Evolutionary conservation across 2,797 vertebrate genomes (phyloP).

Genomic region (Lagocephalus sceleratus): DNA sequence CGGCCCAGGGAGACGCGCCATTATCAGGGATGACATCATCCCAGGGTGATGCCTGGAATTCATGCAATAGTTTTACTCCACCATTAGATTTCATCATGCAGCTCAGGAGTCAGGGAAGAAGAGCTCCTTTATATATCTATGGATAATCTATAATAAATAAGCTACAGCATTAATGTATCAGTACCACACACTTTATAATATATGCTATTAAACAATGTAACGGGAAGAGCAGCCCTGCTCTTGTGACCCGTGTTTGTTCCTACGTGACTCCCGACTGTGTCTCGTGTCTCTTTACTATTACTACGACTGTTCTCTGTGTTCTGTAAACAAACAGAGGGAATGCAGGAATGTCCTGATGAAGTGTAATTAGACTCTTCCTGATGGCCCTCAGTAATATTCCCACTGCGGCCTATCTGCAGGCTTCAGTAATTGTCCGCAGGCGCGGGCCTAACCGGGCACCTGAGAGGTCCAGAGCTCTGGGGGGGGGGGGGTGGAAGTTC

Average conservation of each 20-base stretch:
- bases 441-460: constrained; percentile 2
- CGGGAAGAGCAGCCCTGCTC: no score
- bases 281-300: constrained; percentile 1
- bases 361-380: constrained; percentile 27
- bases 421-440: constrained; percentile 1
- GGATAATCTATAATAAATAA: no score
- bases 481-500: constrained; percentile 16
- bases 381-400: constrained; percentile 15
- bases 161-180: no score
- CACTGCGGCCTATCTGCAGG: constrained; percentile 11
- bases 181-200: no score
- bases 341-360: constrained; percentile 40
- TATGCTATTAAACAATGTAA: no score
- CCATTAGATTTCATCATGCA: constrained; percentile 11
- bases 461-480: constrained; percentile 6
- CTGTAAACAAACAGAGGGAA: constrained; percentile 54
- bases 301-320: constrained; percentile 17
- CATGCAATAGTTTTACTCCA: constrained; percentile 17
- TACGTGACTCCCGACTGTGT: no score
- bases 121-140: no score
- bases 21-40: constrained; percentile 68
- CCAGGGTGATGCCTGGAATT: constrained; percentile 31
- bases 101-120: no score
- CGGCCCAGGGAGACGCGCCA: constrained; percentile 37
- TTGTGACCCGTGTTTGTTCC: no score